Percentiles rank a stretch among this genome's conserved stretches.
phyloP scores from a whole-genome alignment of 2,113 vertebrate species.

The Zingel zingel region DNA sequence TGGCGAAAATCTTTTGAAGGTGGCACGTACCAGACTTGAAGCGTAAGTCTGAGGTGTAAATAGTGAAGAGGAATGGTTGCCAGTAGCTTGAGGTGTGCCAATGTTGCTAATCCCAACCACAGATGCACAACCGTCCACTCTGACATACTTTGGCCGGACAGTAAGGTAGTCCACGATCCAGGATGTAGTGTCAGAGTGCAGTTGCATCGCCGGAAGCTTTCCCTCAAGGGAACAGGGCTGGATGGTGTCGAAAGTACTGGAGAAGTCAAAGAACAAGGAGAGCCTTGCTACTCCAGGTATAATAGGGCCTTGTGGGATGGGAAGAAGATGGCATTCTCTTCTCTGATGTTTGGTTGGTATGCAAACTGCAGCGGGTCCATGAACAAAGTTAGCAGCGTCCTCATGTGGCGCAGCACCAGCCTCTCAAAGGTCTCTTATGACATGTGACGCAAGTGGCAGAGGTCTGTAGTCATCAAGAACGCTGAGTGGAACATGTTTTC shows the following conservation, averaged over 20 bases:
- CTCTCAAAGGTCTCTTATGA: too few species aligned
- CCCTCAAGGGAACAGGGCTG: too few species aligned
- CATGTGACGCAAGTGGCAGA: too few species aligned
- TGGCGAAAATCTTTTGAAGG: not conserved
- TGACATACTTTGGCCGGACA: not conserved
- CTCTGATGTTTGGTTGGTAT: not conserved
- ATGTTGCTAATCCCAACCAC: not conserved
- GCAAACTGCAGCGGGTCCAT: not conserved
- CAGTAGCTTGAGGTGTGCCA: not conserved
- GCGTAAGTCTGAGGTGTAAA: not conserved
- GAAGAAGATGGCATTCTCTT: too few species aligned
- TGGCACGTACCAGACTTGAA: not conserved
- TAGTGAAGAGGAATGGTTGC: not conserved
- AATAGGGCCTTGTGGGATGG: too few species aligned
- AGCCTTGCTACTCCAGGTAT: not conserved
- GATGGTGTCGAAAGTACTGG: not conserved
- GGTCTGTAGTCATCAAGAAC: too few species aligned
- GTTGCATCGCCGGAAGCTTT: not conserved
- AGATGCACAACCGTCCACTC: not conserved
- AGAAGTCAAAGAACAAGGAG: not conserved
- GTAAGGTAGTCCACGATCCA: not conserved
- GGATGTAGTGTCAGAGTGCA: not conserved
- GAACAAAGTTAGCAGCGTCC: not conserved
- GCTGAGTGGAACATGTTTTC: too few species aligned
- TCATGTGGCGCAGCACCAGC: not conserved